Conservation (phyloP, 2,888 invertebrate genomes). For the Furcula furcula region DNA sequence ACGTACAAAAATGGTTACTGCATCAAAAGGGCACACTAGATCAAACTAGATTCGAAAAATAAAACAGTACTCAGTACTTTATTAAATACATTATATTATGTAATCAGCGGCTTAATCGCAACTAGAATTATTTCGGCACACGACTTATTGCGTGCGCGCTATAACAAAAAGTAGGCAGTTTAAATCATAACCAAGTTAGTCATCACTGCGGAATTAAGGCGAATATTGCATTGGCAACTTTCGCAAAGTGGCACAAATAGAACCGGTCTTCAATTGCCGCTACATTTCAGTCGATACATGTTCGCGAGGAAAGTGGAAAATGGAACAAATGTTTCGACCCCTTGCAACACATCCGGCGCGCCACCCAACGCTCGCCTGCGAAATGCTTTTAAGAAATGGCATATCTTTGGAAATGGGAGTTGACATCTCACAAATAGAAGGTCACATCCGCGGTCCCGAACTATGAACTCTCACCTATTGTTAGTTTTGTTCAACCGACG, state of each 20-base stretch:
- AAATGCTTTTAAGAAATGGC: constrained; percentile 18
- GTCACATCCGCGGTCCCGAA: constrained; percentile 14
- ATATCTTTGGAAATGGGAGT: constrained; percentile 18
- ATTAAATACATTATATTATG: too few species aligned
- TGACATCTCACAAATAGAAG: constrained; percentile 22
- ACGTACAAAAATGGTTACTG: too few species aligned
- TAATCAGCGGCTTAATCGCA: constrained; percentile 4
- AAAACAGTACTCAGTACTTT: too few species aligned
- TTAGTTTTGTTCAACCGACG: constrained; percentile 52
- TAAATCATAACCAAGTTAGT: constrained; percentile 68
- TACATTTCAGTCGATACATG: constrained; percentile 60
- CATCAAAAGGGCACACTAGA: too few species aligned
- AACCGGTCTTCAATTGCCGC: constrained; percentile 65
- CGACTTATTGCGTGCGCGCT: constrained; percentile 32
- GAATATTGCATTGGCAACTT: constrained; percentile 66
- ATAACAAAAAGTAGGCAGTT: constrained; percentile 44
- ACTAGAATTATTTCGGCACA: constrained; percentile 30
- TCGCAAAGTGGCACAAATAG: constrained; percentile 63
- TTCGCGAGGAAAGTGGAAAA: constrained; percentile 47
- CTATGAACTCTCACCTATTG: constrained; percentile 73
- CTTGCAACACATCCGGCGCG: constrained; percentile 19
- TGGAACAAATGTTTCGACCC: constrained; percentile 25
- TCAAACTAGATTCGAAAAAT: too few species aligned
- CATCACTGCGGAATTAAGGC: constrained; percentile 61
- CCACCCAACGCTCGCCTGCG: neutral